A percentile compares a stretch with the other conserved stretches of the same genome.
phyloP scores from a whole-genome alignment of 2,113 vertebrate species.

The Oplegnathus fasciatus region DNA sequence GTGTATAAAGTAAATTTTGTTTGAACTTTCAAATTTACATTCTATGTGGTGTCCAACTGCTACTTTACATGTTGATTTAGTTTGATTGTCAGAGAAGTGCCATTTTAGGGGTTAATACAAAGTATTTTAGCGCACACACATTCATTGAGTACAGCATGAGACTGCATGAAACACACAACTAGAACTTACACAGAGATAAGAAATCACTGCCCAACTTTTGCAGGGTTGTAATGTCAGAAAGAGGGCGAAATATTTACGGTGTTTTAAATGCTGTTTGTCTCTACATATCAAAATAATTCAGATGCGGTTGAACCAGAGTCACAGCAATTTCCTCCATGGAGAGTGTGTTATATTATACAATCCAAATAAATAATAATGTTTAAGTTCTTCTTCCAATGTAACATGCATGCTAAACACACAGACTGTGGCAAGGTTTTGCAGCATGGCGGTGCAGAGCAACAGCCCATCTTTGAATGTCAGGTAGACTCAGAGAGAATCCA shows the following conservation, averaged over 20 bases:
- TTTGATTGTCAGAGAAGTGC: conserved; percentile 61
- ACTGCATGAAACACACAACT: conserved; percentile 41
- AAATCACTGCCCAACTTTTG: background rate
- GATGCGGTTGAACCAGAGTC: conserved; percentile 1
- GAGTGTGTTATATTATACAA: background rate
- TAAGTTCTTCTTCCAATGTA: background rate
- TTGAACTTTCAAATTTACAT: conserved; percentile 34
- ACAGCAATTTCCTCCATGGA: background rate
- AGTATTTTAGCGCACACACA: conserved; percentile 15
- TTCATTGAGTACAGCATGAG: conserved; percentile 36
- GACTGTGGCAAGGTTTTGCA: background rate
- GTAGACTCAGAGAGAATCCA: background rate
- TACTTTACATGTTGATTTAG: conserved; percentile 18
- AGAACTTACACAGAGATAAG: background rate
- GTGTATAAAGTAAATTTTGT: conserved; percentile 38
- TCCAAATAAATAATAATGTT: conserved; percentile 11
- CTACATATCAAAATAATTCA: conserved; percentile 1
- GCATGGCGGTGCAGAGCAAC: background rate
- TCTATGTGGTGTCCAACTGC: conserved; percentile 19
- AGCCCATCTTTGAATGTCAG: background rate
- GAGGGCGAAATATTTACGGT: background rate
- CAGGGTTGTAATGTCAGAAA: background rate
- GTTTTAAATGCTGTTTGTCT: conserved; percentile 9
- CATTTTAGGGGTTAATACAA: conserved; percentile 40
- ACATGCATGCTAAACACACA: background rate